These are phyloP conservation scores for Aplocera efformata DNA, from an alignment of 2,888 invertebrate species.

Conservation along the genomic window DNA sequence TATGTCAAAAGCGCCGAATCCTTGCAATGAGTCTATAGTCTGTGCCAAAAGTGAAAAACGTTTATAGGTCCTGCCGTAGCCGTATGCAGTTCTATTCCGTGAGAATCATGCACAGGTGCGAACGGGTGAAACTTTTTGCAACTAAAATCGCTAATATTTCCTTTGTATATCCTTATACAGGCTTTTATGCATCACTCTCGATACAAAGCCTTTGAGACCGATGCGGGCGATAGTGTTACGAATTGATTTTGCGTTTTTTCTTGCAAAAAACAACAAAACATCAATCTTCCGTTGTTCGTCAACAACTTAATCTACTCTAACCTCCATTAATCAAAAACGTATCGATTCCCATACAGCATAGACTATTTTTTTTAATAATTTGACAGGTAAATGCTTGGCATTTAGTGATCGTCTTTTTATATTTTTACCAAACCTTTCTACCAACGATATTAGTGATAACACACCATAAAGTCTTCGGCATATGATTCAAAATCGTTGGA, in stretches of 20 bases:
- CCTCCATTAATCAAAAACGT: slow-evolving; percentile 72
- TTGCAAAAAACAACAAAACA: slow-evolving; percentile 40
- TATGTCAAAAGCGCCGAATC: slow-evolving; percentile 58
- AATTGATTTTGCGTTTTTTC: slow-evolving; percentile 23
- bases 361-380: slow-evolving; percentile 67
- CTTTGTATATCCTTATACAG: slow-evolving; percentile 27
- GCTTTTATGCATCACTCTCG: slow-evolving; percentile 8
- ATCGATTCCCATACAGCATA: slow-evolving; percentile 70
- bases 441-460: background rate
- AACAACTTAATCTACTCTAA: slow-evolving; percentile 68
- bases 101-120: slow-evolving; percentile 60
- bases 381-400: slow-evolving; percentile 77
- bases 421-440: slow-evolving; percentile 33
- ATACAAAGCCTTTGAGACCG: slow-evolving; percentile 27
- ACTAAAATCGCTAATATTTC: slow-evolving; percentile 49
- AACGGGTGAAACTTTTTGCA: slow-evolving; percentile 53
- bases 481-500: slow-evolving; percentile 30
- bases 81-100: slow-evolving; percentile 25
- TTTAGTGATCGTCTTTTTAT: slow-evolving; percentile 66
- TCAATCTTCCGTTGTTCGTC: slow-evolving; percentile 51
- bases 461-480: background rate
- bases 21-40: slow-evolving; percentile 26
- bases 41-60: too few relatives aligned
- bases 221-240: slow-evolving; percentile 56
- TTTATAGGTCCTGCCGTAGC: slow-evolving; percentile 9